phyloP scores from a whole-genome alignment of 2,797 vertebrate species.

The Phrynocephalus guinanensis region DNA sequence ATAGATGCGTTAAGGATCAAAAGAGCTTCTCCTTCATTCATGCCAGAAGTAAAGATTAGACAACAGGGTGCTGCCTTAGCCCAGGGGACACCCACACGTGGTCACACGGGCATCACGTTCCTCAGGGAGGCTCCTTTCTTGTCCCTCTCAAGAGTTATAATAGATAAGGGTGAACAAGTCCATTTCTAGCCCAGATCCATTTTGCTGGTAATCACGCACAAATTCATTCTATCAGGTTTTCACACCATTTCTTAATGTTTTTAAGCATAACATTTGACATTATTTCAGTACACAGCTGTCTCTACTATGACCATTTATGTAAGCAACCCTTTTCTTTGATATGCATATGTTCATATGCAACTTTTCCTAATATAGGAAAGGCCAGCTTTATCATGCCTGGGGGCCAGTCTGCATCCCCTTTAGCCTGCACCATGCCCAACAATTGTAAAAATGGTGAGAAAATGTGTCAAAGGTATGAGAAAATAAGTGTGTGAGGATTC shows the following conservation, averaged over 20 bases:
- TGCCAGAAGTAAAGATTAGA: too few relatives aligned
- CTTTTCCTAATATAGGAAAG: not conserved
- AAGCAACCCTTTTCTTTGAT: not conserved
- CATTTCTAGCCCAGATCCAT: not conserved
- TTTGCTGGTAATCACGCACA: not conserved
- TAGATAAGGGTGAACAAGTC: not conserved
- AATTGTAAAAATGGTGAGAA: too few relatives aligned
- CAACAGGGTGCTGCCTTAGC: too few relatives aligned
- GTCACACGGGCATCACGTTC: too few relatives aligned
- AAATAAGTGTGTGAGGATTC: too few relatives aligned
- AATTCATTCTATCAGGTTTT: not conserved
- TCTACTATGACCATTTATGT: not conserved
- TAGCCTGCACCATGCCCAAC: too few relatives aligned
- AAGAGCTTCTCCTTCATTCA: too few relatives aligned
- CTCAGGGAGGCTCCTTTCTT: too few relatives aligned
- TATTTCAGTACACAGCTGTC: not conserved
- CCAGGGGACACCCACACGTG: too few relatives aligned
- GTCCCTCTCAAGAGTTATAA: not conserved
- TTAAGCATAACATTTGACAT: not conserved
- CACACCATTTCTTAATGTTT: not conserved
- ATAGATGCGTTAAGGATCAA: not conserved
- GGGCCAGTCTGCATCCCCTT: too few relatives aligned
- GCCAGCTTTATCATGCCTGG: too few relatives aligned
- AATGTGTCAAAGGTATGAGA: too few relatives aligned
- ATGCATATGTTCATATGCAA: not conserved